Evolutionary conservation across 2,888 invertebrate species (phyloP), one percentile per base, ranked within the genome.

Genomic region (Chloromyia formosa): DNA sequence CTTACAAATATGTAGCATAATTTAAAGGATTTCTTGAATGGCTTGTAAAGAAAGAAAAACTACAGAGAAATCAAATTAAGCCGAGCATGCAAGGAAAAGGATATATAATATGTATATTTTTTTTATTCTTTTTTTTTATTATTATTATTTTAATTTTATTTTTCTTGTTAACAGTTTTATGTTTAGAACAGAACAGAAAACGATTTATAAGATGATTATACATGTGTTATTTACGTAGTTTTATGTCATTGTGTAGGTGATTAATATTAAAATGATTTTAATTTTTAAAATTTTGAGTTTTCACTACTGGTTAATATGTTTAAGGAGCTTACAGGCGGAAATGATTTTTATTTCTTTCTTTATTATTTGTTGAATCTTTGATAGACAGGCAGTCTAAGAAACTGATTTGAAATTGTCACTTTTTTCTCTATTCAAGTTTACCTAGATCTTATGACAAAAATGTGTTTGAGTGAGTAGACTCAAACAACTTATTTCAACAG

Each of bases 151-250:
- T 58, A 45, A 54, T 64, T 27, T 58, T 56, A 56, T 74, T 74
- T 74, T 61, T 61, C 69, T 76, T 76, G 76, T 76, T 76, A 76
- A 76, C 74, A 76, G 62, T 75, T 76, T 76, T 76, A 75, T 75
- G 72, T 76, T 76, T 74, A 45, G 56, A 66, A 72, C 68, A 74
- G 72, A 74, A 64, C 73, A 76, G 66, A 74, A 74, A 72, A 74
- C 58, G 69, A 71, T 74, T 49, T 69, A 69, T 76, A 76, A 74
- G 68, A 75, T 74, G 73, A 75, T 75, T 74, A 74, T 74, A 73
- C 54, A 74, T 76, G 74, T 76, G 72, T 75, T 75, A 71, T 71
- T 71, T 73, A 66, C 69, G 74, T 74, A 74, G 69, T 75, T 75
- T 69, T 71, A 76, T 76, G 76, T 75, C 69, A 73, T 56, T 75